phyloP scores from a whole-genome alignment of 2,888 invertebrate species.

The Catocala nupta region DNA sequence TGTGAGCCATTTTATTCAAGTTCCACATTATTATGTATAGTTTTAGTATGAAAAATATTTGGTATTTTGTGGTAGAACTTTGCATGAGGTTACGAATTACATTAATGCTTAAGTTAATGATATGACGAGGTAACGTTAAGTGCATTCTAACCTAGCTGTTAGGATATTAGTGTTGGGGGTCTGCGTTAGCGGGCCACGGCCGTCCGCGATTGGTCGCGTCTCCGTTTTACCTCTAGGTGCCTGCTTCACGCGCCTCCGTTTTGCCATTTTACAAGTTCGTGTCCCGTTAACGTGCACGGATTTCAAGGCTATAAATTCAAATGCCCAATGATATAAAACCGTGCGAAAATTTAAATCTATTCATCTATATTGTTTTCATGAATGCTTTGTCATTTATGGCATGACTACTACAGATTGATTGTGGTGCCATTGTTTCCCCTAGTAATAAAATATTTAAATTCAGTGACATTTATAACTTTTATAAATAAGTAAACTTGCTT shows the following conservation, averaged over 20 bases:
- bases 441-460: not conserved
- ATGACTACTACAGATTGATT: too few relatives aligned
- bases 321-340: too few relatives aligned
- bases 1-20: conserved; percentile 83
- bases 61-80: conserved; percentile 31
- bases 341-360: too few relatives aligned
- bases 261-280: conserved; percentile 1
- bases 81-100: conserved; percentile 26
- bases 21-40: conserved; percentile 64
- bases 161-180: conserved; percentile 39
- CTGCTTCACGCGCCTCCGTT: conserved; percentile 23
- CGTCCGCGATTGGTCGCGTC: conserved; percentile 43
- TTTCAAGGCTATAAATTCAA: not conserved
- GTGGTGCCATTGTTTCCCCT: too few relatives aligned
- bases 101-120: conserved; percentile 33
- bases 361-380: too few relatives aligned
- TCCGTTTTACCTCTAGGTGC: conserved; percentile 44
- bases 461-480: too few relatives aligned
- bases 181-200: conserved; percentile 53
- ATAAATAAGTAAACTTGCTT: too few relatives aligned
- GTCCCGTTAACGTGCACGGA: conserved; percentile 3
- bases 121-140: conserved; percentile 41
- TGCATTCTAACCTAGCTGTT: conserved; percentile 71
- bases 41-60: conserved; percentile 38
- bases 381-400: too few relatives aligned